These are phyloP conservation scores for Hylia prasina DNA, from an alignment of 2,113 vertebrate genomes.

Conservation along the genomic window DNA sequence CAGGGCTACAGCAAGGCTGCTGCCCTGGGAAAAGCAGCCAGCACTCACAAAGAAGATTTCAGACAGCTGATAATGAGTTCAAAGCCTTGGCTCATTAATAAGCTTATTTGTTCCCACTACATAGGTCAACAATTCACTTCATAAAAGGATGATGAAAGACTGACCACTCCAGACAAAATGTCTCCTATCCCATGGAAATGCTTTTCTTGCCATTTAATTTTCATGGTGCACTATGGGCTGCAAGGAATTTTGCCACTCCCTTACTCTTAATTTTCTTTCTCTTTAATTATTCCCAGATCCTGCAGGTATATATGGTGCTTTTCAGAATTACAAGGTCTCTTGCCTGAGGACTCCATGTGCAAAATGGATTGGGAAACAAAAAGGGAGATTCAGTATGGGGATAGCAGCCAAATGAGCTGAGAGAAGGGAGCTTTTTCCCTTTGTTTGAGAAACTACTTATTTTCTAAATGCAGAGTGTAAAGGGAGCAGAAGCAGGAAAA, in stretches of 20 bases:
- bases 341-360: not conserved
- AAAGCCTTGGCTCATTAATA: constrained; percentile 15
- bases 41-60: constrained; percentile 39
- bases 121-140: constrained; percentile 26
- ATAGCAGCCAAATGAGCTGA: not conserved
- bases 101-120: constrained; percentile 37
- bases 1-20: not conserved
- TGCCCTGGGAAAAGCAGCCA: not conserved
- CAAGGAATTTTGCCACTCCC: constrained; percentile 33
- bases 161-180: constrained; percentile 47
- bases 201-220: constrained; percentile 18
- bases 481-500: not conserved
- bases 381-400: not conserved
- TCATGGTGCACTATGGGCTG: not conserved
- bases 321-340: not conserved
- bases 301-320: not conserved
- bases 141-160: constrained; percentile 43
- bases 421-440: not conserved
- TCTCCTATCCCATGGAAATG: constrained; percentile 20
- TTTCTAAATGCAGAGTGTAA: not conserved
- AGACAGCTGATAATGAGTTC: constrained; percentile 43
- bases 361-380: not conserved
- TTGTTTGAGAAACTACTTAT: not conserved
- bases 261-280: constrained; percentile 28
- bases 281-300: constrained; percentile 33